Conservation (phyloP, 2,888 invertebrate species). For the Notodonta ziczac region DNA sequence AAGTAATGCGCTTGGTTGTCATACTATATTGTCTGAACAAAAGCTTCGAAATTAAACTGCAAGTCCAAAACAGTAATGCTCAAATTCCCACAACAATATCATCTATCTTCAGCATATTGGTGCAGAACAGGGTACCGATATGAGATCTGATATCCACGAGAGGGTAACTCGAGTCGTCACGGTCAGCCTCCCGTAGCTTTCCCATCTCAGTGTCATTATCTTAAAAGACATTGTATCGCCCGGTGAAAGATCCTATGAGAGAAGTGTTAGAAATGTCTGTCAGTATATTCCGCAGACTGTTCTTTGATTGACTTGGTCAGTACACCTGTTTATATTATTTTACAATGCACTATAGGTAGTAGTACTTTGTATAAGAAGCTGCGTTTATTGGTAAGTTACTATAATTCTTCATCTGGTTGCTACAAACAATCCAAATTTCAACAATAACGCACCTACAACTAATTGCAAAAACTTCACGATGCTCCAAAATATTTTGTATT, state of each 20-base stretch:
- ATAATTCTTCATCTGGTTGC: background rate
- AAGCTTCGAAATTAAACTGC: background rate
- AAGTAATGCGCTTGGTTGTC: constrained; percentile 4
- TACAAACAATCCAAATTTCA: background rate
- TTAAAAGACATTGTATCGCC: constrained; percentile 33
- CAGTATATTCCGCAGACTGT: no score
- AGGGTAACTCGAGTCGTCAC: constrained; percentile 66
- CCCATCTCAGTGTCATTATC: constrained; percentile 62
- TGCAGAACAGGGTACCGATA: constrained; percentile 17
- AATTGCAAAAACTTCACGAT: constrained; percentile 14
- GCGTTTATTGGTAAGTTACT: no score
- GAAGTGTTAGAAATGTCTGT: constrained; percentile 15
- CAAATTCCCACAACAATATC: background rate
- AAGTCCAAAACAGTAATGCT: background rate
- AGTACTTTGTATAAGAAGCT: no score
- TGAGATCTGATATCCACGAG: constrained; percentile 55
- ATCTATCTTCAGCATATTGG: background rate
- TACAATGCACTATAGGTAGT: no score
- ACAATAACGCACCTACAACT: background rate
- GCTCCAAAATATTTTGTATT: constrained; percentile 18
- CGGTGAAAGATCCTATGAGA: constrained; percentile 24
- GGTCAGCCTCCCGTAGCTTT: constrained; percentile 65
- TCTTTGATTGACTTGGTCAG: no score
- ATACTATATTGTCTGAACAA: background rate
- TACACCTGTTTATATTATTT: no score